Evolutionary conservation across 2,888 invertebrate species (phyloP).

Genomic region (Byasa hedistus): DNA sequence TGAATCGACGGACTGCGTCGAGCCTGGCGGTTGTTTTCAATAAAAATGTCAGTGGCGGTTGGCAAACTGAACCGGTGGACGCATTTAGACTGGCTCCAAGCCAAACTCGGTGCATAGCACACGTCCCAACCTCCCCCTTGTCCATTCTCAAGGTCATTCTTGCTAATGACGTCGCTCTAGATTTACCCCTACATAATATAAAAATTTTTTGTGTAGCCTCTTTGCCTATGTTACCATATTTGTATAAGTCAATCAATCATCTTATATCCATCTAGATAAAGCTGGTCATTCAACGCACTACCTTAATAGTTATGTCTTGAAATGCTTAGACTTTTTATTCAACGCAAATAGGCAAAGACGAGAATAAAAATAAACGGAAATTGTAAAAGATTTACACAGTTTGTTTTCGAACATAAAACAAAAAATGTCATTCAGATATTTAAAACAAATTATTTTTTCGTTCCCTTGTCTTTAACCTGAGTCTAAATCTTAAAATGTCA

Average conservation of each 20-base stretch:
- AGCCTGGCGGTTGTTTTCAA: slow-evolving; percentile 73
- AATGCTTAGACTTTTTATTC: neutral
- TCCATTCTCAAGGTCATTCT: slow-evolving; percentile 67
- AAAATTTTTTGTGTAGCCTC: neutral
- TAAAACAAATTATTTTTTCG: slow-evolving; percentile 6
- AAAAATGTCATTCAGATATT: neutral
- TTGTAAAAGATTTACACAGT: neutral
- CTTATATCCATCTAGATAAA: neutral
- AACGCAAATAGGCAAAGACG: neutral
- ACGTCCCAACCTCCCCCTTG: slow-evolving; percentile 51
- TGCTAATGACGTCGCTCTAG: slow-evolving; percentile 43
- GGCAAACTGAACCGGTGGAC: slow-evolving; percentile 66
- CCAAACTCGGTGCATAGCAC: slow-evolving; percentile 66
- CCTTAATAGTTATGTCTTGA: neutral
- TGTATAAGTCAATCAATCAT: neutral
- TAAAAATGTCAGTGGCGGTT: slow-evolving; percentile 72
- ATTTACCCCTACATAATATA: neutral
- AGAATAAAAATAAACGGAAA: neutral
- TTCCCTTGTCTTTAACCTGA: slow-evolving; percentile 38
- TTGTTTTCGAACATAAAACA: neutral
- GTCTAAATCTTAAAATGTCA: slow-evolving; percentile 55
- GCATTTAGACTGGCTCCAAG: slow-evolving; percentile 71
- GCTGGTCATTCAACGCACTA: neutral
- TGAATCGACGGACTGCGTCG: slow-evolving; percentile 63
- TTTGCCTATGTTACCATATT: no score